phyloP scores from a whole-genome alignment of 2,888 invertebrate genomes.

The Sphaerophoria rueppellii region DNA sequence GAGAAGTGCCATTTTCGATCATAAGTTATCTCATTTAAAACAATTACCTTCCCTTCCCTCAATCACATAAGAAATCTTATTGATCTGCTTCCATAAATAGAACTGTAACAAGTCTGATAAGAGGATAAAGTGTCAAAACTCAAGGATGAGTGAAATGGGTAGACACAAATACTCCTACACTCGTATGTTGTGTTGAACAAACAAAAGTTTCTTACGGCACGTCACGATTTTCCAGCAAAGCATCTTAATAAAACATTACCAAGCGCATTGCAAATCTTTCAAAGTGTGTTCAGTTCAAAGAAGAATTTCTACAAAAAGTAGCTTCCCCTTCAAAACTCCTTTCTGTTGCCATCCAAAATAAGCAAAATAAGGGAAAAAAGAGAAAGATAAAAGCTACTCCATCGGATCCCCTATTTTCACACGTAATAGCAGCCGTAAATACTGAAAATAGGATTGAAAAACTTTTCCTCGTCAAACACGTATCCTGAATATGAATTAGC shows the following conservation, averaged over 20 bases:
- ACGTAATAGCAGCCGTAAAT: conserved; percentile 72
- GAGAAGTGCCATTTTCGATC: conserved; percentile 7
- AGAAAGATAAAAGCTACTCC: conserved; percentile 60
- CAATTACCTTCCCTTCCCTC: conserved; percentile 47
- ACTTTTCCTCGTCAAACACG: conserved; percentile 69
- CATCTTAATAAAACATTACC: conserved; percentile 20
- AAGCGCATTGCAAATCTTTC: conserved; percentile 25
- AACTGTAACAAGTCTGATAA: conserved; percentile 33
- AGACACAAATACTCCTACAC: no score
- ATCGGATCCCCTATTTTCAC: conserved; percentile 62
- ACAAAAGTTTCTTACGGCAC: neutral
- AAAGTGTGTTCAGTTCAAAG: conserved; percentile 35
- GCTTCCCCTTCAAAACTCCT: no score
- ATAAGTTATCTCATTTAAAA: conserved; percentile 70
- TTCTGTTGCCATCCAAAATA: neutral
- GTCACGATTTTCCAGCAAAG: neutral
- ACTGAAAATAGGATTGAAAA: conserved; percentile 71
- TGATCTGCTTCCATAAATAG: conserved; percentile 31
- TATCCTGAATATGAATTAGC: conserved; percentile 71
- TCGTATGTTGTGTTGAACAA: neutral
- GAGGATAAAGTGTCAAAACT: neutral
- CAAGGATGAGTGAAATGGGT: neutral
- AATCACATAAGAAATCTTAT: neutral
- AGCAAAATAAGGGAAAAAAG: conserved; percentile 16
- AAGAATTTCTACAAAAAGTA: conserved; percentile 12